phyloP scores from a whole-genome alignment of 2,888 invertebrate species.

The Diarsia rubi region DNA sequence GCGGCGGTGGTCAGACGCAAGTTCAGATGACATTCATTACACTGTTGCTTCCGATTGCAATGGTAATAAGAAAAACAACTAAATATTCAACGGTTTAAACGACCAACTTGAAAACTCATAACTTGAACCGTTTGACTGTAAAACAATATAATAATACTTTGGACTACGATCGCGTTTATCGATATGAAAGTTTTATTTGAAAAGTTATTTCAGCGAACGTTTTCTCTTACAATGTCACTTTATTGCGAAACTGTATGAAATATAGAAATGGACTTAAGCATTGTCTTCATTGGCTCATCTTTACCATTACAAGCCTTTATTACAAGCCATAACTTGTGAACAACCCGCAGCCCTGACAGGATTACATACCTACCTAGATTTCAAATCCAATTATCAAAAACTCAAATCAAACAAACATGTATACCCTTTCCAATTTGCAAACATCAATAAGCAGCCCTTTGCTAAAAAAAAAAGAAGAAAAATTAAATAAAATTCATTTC shows the following conservation, averaged over 20 bases:
- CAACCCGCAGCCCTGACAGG: too few relatives aligned
- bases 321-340: too few relatives aligned
- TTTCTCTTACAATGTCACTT: constrained; percentile 51
- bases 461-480: constrained; percentile 74
- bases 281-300: not conserved
- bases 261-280: not conserved
- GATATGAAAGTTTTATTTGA: constrained; percentile 61
- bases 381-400: constrained; percentile 38
- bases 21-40: not conserved
- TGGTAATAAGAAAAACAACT: constrained; percentile 16
- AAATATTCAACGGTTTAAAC: constrained; percentile 29
- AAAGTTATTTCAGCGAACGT: constrained; percentile 53
- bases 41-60: constrained; percentile 1
- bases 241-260: constrained; percentile 23
- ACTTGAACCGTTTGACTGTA: constrained; percentile 46
- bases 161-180: constrained; percentile 59
- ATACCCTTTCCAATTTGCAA: constrained; percentile 67
- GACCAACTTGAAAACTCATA: constrained; percentile 50
- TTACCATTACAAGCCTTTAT: too few relatives aligned
- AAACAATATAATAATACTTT: constrained; percentile 56
- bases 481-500: constrained; percentile 85
- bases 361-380: not conserved
- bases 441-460: constrained; percentile 71
- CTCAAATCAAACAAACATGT: constrained; percentile 53
- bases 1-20: too few relatives aligned